These are phyloP conservation scores for Cyrtodaria siliqua DNA, from an alignment of 2,888 invertebrate genomes.

Conservation along the genomic window DNA sequence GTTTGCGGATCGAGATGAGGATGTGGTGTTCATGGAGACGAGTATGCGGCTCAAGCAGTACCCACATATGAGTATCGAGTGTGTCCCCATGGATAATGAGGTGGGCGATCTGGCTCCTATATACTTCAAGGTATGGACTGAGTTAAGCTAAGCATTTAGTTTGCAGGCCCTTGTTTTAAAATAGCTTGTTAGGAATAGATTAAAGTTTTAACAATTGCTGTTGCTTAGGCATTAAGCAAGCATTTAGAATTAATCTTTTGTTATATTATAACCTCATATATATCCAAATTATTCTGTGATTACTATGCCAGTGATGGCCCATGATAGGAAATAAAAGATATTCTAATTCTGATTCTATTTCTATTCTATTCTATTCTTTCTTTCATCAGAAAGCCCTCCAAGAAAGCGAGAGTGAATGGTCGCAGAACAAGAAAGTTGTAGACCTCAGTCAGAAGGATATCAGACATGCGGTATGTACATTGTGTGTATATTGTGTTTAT, in stretches of 20 bases:
- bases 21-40: conserved; percentile 96
- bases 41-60: conserved; percentile 91
- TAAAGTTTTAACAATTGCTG: too few species aligned
- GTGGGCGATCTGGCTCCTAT: conserved; percentile 96
- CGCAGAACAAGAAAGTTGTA: conserved; percentile 96
- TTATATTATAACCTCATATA: too few species aligned
- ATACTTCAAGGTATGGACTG: conserved; percentile 93
- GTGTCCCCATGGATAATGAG: conserved; percentile 94
- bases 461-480: conserved; percentile 88
- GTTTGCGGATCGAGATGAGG: conserved; percentile 91
- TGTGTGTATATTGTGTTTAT: too few species aligned
- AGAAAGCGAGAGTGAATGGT: conserved; percentile 98
- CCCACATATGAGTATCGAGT: conserved; percentile 95
- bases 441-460: conserved; percentile 90
- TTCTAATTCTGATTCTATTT: too few species aligned
- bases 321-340: too few species aligned
- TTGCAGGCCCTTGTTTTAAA: too few species aligned
- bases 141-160: too few species aligned
- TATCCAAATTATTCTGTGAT: too few species aligned
- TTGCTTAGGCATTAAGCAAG: too few species aligned
- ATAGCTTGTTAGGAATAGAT: too few species aligned
- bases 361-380: conserved; percentile 50
- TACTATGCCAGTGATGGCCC: too few species aligned
- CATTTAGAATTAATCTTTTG: too few species aligned
- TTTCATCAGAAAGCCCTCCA: conserved; percentile 93